These are phyloP conservation scores for Calameuta idolon DNA, from an alignment of 2,888 invertebrate genomes.

Conservation along the genomic window DNA sequence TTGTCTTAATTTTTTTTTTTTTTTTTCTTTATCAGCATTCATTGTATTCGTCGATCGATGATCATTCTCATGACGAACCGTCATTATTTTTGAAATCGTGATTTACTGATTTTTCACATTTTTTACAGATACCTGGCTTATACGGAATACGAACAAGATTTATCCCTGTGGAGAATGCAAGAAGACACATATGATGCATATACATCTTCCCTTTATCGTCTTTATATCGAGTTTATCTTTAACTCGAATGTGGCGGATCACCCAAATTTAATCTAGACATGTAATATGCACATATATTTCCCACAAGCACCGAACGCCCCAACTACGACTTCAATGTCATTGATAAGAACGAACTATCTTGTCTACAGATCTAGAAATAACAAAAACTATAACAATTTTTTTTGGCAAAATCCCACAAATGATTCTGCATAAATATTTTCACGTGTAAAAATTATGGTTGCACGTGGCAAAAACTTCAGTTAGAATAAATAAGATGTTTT, in stretches of 20 bases:
- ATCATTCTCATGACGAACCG: background rate
- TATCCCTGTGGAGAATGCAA: slow-evolving; percentile 69
- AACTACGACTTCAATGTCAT: background rate
- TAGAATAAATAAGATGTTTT: too few species aligned
- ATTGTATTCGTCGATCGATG: background rate
- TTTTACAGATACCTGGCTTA: slow-evolving; percentile 38
- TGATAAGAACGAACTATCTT: background rate
- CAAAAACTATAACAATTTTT: background rate
- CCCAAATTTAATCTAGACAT: slow-evolving; percentile 61
- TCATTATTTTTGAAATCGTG: slow-evolving; percentile 1
- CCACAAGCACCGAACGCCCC: slow-evolving; percentile 39
- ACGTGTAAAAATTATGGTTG: too few species aligned
- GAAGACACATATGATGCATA: slow-evolving; percentile 72
- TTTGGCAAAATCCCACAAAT: background rate
- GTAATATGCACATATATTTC: slow-evolving; percentile 43
- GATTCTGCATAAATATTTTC: background rate
- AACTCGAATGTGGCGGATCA: slow-evolving; percentile 64
- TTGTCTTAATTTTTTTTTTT: background rate
- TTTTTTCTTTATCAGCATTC: background rate
- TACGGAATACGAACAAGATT: slow-evolving; percentile 25
- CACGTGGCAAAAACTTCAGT: too few species aligned
- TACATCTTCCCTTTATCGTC: slow-evolving; percentile 69
- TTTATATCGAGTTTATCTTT: slow-evolving; percentile 38
- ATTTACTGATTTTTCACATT: slow-evolving; percentile 29
- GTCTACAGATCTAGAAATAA: background rate